Conservation (phyloP, 2,797 vertebrate genomes). For the Ispidina picta region DNA sequence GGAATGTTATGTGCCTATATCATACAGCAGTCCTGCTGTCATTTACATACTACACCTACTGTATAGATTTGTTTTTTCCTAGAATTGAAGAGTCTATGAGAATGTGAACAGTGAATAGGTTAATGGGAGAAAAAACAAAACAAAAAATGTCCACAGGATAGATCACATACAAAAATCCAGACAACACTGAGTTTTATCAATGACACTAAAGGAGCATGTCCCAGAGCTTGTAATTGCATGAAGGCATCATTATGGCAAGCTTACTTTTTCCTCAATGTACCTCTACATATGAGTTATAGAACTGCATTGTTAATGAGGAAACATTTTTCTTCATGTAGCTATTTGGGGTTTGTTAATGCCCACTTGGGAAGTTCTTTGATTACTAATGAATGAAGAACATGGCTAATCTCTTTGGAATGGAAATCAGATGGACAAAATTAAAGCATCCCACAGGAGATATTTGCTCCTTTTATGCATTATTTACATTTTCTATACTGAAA, state of each 20-base stretch:
- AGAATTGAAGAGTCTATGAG: background rate
- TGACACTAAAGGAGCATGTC: background rate
- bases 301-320: constrained; percentile 10
- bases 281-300: background rate
- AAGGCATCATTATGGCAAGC: background rate
- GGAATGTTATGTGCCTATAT: background rate
- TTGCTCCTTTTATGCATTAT: constrained; percentile 14
- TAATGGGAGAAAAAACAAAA: background rate
- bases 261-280: background rate
- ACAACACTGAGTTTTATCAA: background rate
- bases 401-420: constrained; percentile 37
- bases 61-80: background rate
- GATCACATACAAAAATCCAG: constrained; percentile 14
- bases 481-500: constrained; percentile 46
- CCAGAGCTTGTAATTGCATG: background rate
- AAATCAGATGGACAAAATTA: constrained; percentile 56
- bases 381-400: constrained; percentile 34
- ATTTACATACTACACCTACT: background rate
- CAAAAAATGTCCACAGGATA: background rate
- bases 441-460: background rate
- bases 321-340: constrained; percentile 17
- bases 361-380: constrained; percentile 20
- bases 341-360: constrained; percentile 24
- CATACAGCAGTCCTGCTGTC: background rate
- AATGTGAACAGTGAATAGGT: constrained; percentile 11